Evolutionary conservation across 2,113 vertebrate species (phyloP), one percentile per base, ranked within the genome.

Genomic region (Rhinogobius similis): DNA sequence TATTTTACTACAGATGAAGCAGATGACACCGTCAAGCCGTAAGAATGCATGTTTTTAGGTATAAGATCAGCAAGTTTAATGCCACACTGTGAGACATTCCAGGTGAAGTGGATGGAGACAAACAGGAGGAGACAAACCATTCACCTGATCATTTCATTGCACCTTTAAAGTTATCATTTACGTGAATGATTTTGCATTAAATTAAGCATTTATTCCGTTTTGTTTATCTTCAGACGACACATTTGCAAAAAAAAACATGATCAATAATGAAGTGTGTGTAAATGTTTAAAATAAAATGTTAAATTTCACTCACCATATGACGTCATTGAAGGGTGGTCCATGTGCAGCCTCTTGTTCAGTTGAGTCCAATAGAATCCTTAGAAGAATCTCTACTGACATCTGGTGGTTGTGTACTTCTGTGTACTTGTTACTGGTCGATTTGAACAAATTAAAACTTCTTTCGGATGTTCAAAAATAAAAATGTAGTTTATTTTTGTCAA

Each of bases 341-440:
- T 29, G 52, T 50, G 41, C 26, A 53, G 67, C 12, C 1, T 10
- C 1, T 4, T 55, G 29, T 68, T 41, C 23, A 43, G 20, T 18
- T 9, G 24, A 29, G 32, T 36, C 38, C 9, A 67, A 21, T 9
- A 41, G 10, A 10, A 43, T 18, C 29, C 44, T 41, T 59, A 14
- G 38, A 62, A 73, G 75, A 23, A 48, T 73, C 59, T 81, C 73
- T 83, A 69, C 76, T 82, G 71, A 65, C 78, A 69, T 41, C 75
- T 85, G 69, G 11, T 85, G 84, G 70, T 44, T 0, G 1, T 5
- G 29, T 21, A 1, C 38, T 11, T 18, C 18, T 36, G 26, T 10
- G 59, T 36, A 50, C 32, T 11, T 50, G 55, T 16, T 20, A n/a
- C 46, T 8, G n/a, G 18, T 38, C 5, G 18, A 29, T 0, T 3